Percentiles rank a stretch among this genome's conserved stretches.
Evolutionary conservation across 2,797 vertebrate genomes (phyloP).

Genomic region (Salarias fasciatus): DNA sequence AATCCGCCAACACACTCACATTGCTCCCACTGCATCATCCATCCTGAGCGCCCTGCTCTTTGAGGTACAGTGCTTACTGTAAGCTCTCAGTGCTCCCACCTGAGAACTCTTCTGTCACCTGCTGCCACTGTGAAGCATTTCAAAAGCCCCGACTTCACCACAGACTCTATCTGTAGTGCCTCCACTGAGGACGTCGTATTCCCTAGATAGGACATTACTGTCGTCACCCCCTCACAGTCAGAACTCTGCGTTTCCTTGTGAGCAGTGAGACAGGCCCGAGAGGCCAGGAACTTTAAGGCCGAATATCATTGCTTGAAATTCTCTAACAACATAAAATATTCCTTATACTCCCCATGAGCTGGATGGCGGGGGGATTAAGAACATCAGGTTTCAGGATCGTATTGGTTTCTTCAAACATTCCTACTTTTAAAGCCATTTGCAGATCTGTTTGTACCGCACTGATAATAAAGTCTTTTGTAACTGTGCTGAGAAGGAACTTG

Average conservation of each 20-base stretch:
- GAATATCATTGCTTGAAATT: conserved; percentile 7
- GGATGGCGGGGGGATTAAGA: too few relatives aligned
- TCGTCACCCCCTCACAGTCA: conserved; percentile 3
- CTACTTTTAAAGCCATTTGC: too few relatives aligned
- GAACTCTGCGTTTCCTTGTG: conserved; percentile 9
- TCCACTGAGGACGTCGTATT: conserved; percentile 16
- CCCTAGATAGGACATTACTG: not conserved
- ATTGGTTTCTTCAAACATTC: too few relatives aligned
- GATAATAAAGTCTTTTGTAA: too few relatives aligned
- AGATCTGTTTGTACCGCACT: too few relatives aligned
- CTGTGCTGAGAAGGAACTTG: too few relatives aligned
- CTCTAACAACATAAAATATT: not conserved
- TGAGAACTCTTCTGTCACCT: conserved; percentile 29
- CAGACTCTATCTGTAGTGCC: conserved; percentile 6
- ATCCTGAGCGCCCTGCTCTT: not conserved
- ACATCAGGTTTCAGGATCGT: too few relatives aligned
- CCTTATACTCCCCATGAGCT: not conserved
- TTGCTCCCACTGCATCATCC: not conserved
- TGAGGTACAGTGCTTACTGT: not conserved
- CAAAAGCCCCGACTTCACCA: conserved; percentile 21
- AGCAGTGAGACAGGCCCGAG: conserved; percentile 3
- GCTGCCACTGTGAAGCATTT: conserved; percentile 8
- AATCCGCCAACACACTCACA: not conserved
- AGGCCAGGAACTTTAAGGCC: not conserved
- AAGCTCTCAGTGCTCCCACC: not conserved